Percentiles rank a stretch among this genome's conserved stretches.
These are phyloP conservation scores for Hirundichthys speculiger DNA, from an alignment of 2,113 vertebrate species.

Conservation along the genomic window DNA sequence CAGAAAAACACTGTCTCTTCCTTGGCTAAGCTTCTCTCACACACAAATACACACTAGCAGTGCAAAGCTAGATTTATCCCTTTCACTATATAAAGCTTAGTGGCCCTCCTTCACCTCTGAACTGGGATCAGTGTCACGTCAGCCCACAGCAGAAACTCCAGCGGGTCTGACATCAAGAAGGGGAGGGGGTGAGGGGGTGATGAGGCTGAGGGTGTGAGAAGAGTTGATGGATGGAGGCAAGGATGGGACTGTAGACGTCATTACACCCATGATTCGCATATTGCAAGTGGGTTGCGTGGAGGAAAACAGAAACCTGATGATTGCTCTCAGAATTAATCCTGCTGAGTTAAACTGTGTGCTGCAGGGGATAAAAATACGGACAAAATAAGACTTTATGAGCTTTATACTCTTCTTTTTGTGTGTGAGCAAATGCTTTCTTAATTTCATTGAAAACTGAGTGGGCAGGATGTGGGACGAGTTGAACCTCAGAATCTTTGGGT, in stretches of 20 bases:
- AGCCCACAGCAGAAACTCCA: slow-evolving; percentile 11
- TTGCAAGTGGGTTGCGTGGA: slow-evolving; percentile 35
- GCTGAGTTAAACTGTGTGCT: slow-evolving; percentile 15
- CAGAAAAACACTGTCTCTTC: slow-evolving; percentile 32
- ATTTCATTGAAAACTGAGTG: slow-evolving; percentile 41
- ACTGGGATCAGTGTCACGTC: slow-evolving; percentile 44
- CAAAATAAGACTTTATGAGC: slow-evolving; percentile 10
- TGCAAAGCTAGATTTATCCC: slow-evolving; percentile 34
- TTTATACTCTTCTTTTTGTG: slow-evolving; percentile 28
- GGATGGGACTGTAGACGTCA: slow-evolving; percentile 24
- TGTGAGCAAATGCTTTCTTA: slow-evolving; percentile 38
- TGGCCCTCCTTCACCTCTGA: slow-evolving; percentile 35
- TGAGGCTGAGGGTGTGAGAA: slow-evolving; percentile 40
- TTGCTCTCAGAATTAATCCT: slow-evolving; percentile 31
- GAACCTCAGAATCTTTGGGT: slow-evolving; percentile 34
- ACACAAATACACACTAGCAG: slow-evolving; percentile 24
- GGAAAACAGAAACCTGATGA: slow-evolving; percentile 38
- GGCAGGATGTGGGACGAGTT: slow-evolving; percentile 40
- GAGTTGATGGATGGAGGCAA: slow-evolving; percentile 5
- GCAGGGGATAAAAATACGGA: slow-evolving; percentile 16
- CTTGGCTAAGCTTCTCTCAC: slow-evolving; percentile 38
- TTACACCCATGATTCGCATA: slow-evolving; percentile 35
- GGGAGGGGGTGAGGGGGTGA: slow-evolving; percentile 17
- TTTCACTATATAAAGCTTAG: slow-evolving; percentile 23
- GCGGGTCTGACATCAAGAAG: slow-evolving; percentile 32